Evolutionary conservation across 2,888 invertebrate genomes (phyloP).

Genomic region (Isotomurus palustris): DNA sequence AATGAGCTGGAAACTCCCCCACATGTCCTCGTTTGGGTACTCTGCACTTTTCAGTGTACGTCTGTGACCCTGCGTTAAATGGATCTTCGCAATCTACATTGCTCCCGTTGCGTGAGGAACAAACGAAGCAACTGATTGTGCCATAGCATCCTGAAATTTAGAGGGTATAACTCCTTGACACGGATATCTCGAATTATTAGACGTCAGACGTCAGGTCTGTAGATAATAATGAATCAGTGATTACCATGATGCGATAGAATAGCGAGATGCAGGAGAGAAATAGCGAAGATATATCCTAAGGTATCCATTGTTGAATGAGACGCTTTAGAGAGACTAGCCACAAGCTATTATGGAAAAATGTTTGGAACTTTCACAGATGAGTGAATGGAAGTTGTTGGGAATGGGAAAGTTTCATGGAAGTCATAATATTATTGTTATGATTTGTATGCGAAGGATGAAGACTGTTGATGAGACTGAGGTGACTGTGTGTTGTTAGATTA

Average conservation of each 20-base stretch:
- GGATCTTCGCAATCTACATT: constrained; percentile 55
- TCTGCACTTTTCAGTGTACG: constrained; percentile 52
- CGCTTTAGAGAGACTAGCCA: neutral
- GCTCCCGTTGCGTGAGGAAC: constrained; percentile 54
- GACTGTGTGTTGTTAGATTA: too few relatives aligned
- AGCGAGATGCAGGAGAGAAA: neutral
- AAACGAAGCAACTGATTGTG: constrained; percentile 54
- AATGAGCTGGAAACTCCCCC: constrained; percentile 56
- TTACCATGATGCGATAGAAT: neutral
- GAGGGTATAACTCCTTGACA: neutral
- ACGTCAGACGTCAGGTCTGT: too few relatives aligned
- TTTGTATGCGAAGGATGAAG: too few relatives aligned
- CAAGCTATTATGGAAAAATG: neutral
- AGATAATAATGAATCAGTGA: neutral
- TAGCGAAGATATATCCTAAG: neutral
- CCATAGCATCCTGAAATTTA: neutral
- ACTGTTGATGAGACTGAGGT: too few relatives aligned
- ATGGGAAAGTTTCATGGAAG: too few relatives aligned
- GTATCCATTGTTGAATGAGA: neutral
- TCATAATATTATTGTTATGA: too few relatives aligned
- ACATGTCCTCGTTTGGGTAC: constrained; percentile 51
- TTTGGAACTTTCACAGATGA: neutral
- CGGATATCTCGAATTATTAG: neutral
- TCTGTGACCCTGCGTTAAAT: constrained; percentile 54
- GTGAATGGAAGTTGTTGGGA: too few relatives aligned